These are phyloP conservation scores for Hypothenemus hampei DNA, from an alignment of 1,140 invertebrate species.

Conservation along the genomic window DNA sequence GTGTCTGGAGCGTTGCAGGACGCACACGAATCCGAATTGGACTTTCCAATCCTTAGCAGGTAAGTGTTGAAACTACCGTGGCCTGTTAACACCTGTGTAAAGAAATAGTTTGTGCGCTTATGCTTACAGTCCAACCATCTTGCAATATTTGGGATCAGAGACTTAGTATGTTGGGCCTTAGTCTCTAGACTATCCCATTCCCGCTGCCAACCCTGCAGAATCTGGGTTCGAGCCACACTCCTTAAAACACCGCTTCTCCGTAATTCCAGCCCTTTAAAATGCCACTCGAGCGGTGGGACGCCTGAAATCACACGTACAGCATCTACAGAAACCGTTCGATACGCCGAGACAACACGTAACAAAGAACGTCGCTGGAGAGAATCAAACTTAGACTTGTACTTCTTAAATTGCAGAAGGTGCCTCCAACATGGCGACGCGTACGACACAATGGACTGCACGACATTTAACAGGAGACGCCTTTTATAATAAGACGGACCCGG, in stretches of 20 bases:
- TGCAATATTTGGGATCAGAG: not conserved
- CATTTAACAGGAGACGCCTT: not conserved
- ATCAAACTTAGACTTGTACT: not conserved
- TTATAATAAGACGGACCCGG: not conserved
- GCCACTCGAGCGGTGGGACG: too few relatives aligned
- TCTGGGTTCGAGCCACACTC: too few relatives aligned
- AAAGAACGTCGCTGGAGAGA: not conserved
- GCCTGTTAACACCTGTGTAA: not conserved
- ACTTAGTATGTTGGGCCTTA: too few relatives aligned
- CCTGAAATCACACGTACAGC: too few relatives aligned
- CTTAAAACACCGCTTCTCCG: too few relatives aligned
- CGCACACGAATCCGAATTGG: not conserved
- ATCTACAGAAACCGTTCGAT: not conserved
- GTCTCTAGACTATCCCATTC: too few relatives aligned
- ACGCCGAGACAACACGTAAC: not conserved
- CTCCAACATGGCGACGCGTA: slow-evolving; percentile 1
- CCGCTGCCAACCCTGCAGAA: too few relatives aligned
- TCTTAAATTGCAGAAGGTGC: not conserved
- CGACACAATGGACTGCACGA: not conserved
- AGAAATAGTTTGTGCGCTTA: not conserved
- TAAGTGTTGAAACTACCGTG: not conserved
- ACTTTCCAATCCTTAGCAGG: not conserved
- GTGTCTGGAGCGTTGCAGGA: not conserved
- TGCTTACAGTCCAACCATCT: slow-evolving; percentile 3
- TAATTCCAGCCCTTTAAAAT: too few relatives aligned